These are phyloP conservation scores for Trichonephila inaurata DNA, from an alignment of 1,140 invertebrate species.

Conservation along the genomic window DNA sequence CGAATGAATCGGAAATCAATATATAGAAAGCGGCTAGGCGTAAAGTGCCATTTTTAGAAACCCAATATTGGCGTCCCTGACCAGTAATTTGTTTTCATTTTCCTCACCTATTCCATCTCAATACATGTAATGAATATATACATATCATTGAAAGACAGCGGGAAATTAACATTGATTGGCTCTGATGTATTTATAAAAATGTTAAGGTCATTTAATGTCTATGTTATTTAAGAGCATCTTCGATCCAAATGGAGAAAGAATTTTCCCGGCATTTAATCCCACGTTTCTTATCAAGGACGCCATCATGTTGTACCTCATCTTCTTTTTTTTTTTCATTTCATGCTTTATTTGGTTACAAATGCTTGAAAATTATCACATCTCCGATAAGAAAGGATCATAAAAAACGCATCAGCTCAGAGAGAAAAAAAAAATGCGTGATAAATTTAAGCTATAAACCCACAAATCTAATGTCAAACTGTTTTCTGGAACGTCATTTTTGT, in stretches of 20 bases:
- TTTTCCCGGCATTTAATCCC: slow-evolving; percentile 31
- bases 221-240: slow-evolving; percentile 5
- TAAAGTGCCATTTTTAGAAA: slow-evolving; percentile 21
- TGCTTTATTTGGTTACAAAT: slow-evolving; percentile 74
- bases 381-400: slow-evolving; percentile 36
- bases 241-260: neutral
- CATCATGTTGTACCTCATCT: slow-evolving; percentile 20
- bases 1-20: neutral
- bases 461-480: slow-evolving; percentile 1
- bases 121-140: neutral
- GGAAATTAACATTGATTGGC: neutral
- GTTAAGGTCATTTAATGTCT: neutral
- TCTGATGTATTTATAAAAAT: neutral
- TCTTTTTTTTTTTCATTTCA: slow-evolving; percentile 21
- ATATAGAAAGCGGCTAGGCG: neutral
- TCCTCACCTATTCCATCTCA: neutral
- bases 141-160: neutral
- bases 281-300: slow-evolving; percentile 56
- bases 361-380: slow-evolving; percentile 50
- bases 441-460: slow-evolving; percentile 38
- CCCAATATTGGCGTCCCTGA: slow-evolving; percentile 1
- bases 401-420: neutral
- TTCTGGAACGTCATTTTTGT: neutral
- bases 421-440: slow-evolving; percentile 1
- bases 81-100: neutral